These are phyloP conservation scores for Pectinophora gossypiella DNA, from an alignment of 1,140 invertebrate genomes.

Conservation along the genomic window DNA sequence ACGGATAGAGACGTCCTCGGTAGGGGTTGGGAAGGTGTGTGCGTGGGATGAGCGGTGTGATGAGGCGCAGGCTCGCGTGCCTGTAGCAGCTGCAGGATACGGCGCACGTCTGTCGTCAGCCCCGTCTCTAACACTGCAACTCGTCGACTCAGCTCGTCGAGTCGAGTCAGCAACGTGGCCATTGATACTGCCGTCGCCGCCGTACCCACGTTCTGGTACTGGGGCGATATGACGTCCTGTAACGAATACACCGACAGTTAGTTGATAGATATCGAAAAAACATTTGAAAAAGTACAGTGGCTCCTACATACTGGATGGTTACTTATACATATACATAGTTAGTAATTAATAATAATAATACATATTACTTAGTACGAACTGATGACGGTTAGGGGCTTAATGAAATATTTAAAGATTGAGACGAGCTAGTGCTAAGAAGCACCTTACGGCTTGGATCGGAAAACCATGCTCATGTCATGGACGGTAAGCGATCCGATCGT, in stretches of 20 bases:
- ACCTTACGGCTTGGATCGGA: too few relatives aligned
- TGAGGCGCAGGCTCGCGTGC: slow-evolving; percentile 70
- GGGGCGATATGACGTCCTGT: slow-evolving; percentile 59
- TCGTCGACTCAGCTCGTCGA: slow-evolving; percentile 80
- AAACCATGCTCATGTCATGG: too few relatives aligned
- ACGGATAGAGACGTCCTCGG: slow-evolving; percentile 61
- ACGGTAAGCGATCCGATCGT: too few relatives aligned
- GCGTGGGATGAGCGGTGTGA: slow-evolving; percentile 51
- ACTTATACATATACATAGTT: too few relatives aligned
- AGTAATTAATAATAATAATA: too few relatives aligned
- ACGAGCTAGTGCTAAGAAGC: too few relatives aligned
- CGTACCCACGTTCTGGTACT: slow-evolving; percentile 64
- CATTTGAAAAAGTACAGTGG: background rate
- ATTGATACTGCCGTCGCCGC: slow-evolving; percentile 45
- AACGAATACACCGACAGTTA: slow-evolving; percentile 1
- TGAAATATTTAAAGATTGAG: too few relatives aligned
- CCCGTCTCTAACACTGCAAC: slow-evolving; percentile 79
- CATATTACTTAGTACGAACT: too few relatives aligned
- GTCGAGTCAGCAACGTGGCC: slow-evolving; percentile 65
- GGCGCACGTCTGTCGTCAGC: slow-evolving; percentile 80
- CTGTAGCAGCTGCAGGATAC: slow-evolving; percentile 81
- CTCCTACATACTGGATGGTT: too few relatives aligned
- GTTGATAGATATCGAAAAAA: background rate
- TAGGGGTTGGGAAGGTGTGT: slow-evolving; percentile 52
- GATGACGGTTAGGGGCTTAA: too few relatives aligned